Conservation (phyloP, 1,140 invertebrate species). For the Aphis gossypii region DNA sequence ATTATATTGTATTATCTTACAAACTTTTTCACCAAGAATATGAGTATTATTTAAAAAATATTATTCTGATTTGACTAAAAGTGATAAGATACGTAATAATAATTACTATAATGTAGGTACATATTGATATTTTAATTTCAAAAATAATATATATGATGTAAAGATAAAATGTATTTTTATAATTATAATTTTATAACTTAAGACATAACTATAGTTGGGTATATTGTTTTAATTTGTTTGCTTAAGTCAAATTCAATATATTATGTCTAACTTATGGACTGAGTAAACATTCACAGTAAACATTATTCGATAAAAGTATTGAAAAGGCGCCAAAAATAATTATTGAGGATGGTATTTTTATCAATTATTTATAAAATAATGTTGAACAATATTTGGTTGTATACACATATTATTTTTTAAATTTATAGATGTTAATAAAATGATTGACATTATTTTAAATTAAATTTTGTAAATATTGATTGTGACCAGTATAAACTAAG, state of each 20-base stretch:
- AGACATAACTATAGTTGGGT: not conserved
- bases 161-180: not conserved
- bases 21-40: not conserved
- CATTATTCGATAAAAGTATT: too few relatives aligned
- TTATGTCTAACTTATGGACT: too few relatives aligned
- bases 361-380: too few relatives aligned
- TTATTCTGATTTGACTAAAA: not conserved
- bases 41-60: not conserved
- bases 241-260: not conserved
- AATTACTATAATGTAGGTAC: not conserved
- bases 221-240: not conserved
- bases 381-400: too few relatives aligned
- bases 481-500: not conserved
- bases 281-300: too few relatives aligned
- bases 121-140: not conserved
- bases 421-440: not conserved
- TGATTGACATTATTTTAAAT: not conserved
- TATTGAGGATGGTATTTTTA: too few relatives aligned
- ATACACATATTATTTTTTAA: not conserved
- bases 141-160: not conserved
- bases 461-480: not conserved
- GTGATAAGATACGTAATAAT: too few relatives aligned
- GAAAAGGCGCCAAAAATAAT: too few relatives aligned
- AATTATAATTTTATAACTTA: not conserved
- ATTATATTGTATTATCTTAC: not conserved